Conservation (phyloP, 2,797 vertebrate genomes). For the Acestrorhynchus altus region DNA sequence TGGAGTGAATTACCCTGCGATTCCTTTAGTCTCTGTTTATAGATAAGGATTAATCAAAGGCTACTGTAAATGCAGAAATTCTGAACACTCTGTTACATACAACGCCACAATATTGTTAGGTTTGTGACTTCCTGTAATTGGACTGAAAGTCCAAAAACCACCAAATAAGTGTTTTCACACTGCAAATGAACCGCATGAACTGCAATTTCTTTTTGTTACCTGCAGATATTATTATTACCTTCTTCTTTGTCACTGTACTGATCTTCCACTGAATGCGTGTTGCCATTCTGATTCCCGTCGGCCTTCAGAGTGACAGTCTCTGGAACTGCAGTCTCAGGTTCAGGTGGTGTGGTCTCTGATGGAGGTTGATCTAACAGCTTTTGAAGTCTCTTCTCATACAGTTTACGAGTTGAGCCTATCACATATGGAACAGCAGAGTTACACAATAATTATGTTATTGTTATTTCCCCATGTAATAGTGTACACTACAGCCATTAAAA, state of each 20-base stretch:
- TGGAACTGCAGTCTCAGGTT: conserved; percentile 70
- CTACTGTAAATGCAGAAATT: too few relatives aligned
- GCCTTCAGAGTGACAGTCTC: conserved; percentile 75
- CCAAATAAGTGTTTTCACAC: too few relatives aligned
- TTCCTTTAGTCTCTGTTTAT: too few relatives aligned
- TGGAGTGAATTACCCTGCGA: too few relatives aligned
- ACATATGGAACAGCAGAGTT: neutral
- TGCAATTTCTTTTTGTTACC: too few relatives aligned
- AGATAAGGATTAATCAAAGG: too few relatives aligned
- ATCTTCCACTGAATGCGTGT: conserved; percentile 80
- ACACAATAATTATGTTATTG: neutral
- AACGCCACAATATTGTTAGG: too few relatives aligned
- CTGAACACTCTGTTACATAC: too few relatives aligned
- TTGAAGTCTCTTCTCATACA: conserved; percentile 93
- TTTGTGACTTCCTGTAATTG: too few relatives aligned
- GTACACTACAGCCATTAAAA: neutral
- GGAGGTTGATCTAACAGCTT: conserved; percentile 85
- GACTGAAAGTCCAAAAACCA: too few relatives aligned
- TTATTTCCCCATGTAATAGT: neutral
- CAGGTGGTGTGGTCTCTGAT: conserved; percentile 26
- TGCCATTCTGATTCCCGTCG: conserved; percentile 89
- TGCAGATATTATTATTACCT: conserved; percentile 73
- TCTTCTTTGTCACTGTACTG: conserved; percentile 96
- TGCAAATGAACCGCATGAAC: neutral
- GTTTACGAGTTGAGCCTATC: conserved; percentile 88